phyloP scores from a whole-genome alignment of 2,888 invertebrate genomes.

The Pammene fasciana region DNA sequence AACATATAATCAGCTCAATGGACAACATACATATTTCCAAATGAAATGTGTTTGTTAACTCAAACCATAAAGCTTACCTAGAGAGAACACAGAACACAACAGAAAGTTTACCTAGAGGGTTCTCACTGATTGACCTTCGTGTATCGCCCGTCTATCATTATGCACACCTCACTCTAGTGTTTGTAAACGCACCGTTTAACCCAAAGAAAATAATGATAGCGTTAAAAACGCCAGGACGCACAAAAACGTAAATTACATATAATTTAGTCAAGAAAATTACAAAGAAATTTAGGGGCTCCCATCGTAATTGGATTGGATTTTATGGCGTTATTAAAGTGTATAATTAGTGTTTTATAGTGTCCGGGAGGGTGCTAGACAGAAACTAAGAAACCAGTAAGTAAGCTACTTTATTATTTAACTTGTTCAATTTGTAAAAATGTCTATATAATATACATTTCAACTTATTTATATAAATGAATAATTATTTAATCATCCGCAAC shows the following conservation, averaged over 20 bases:
- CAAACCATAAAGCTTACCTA: slow-evolving; percentile 1
- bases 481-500: no score
- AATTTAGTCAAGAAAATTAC: slow-evolving; percentile 47
- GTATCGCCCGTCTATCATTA: slow-evolving; percentile 13
- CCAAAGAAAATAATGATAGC: slow-evolving; percentile 35
- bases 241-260: slow-evolving; percentile 47
- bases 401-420: slow-evolving; percentile 11
- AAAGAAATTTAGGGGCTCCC: slow-evolving; percentile 49
- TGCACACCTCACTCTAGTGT: slow-evolving; percentile 28
- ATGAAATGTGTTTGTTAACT: neutral
- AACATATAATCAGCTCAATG: neutral
- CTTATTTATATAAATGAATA: no score
- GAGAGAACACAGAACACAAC: no score
- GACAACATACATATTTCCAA: neutral
- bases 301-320: slow-evolving; percentile 50
- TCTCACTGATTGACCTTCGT: slow-evolving; percentile 4
- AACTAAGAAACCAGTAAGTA: slow-evolving; percentile 16
- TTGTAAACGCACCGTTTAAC: slow-evolving; percentile 38
- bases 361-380: slow-evolving; percentile 25
- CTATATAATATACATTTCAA: no score
- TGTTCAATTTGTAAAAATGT: neutral
- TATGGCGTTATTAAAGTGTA: slow-evolving; percentile 48
- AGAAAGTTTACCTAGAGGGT: slow-evolving; percentile 10
- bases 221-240: slow-evolving; percentile 26
- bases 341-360: slow-evolving; percentile 45